Conservation (phyloP, 1,140 invertebrate genomes). For the Habropoda laboriosa region DNA sequence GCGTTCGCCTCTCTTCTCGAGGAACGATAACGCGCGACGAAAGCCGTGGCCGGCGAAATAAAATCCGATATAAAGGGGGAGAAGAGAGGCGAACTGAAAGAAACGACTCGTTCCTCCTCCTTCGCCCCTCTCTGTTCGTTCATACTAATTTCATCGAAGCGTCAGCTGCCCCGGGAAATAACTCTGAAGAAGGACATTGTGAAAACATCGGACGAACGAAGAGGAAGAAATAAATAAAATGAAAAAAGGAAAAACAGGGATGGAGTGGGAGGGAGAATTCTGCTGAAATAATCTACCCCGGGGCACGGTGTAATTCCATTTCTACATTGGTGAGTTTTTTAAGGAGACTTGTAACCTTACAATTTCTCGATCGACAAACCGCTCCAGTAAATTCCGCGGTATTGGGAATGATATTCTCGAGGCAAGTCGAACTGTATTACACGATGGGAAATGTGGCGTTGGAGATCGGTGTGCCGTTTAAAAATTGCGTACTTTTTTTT, state of each 20-base stretch:
- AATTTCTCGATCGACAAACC: neutral
- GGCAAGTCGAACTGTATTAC: too few species aligned
- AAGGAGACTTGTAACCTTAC: neutral
- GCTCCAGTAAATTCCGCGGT: too few species aligned
- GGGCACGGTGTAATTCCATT: neutral
- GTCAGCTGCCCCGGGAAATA: conserved; percentile 4
- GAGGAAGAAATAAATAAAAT: neutral
- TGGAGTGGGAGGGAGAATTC: too few species aligned
- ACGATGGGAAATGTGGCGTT: too few species aligned
- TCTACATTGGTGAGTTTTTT: neutral
- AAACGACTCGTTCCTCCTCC: too few species aligned
- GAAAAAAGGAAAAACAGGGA: neutral
- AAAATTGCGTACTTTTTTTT: too few species aligned
- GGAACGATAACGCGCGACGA: neutral
- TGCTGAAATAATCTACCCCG: neutral
- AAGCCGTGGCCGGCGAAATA: neutral
- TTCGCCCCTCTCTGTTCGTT: neutral
- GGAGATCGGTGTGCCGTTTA: too few species aligned
- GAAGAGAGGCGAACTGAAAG: neutral
- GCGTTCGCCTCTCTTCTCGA: neutral
- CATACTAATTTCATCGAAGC: conserved; percentile 16
- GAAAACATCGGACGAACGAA: neutral
- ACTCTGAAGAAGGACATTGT: neutral
- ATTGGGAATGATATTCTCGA: too few species aligned
- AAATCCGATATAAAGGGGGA: neutral